phyloP scores from a whole-genome alignment of 2,113 vertebrate genomes.

The Xenopus borealis region DNA sequence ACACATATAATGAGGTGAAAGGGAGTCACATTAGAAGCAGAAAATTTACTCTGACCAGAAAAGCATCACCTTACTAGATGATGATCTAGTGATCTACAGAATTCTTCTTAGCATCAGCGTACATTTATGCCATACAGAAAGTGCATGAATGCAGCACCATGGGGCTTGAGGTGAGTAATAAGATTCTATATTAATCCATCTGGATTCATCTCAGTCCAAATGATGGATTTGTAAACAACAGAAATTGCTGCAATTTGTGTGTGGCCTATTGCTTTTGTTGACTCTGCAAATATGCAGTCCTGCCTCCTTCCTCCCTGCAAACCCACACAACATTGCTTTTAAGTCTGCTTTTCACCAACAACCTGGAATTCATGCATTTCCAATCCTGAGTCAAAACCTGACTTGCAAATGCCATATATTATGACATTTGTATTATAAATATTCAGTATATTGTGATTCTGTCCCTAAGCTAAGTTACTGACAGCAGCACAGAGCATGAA shows the following conservation, averaged over 20 bases:
- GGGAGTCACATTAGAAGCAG: conserved; percentile 2
- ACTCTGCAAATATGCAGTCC: conserved; percentile 4
- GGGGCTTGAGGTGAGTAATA: conserved; percentile 9
- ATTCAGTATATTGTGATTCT: too few species aligned
- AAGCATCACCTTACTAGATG: conserved; percentile 10
- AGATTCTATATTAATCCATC: not conserved
- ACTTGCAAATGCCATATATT: too few species aligned
- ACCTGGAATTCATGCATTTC: too few species aligned
- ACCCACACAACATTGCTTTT: not conserved
- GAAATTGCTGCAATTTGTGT: conserved; percentile 20
- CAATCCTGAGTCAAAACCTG: too few species aligned
- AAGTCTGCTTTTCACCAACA: not conserved
- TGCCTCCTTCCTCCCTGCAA: not conserved
- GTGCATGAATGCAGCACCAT: not conserved
- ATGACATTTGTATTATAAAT: too few species aligned
- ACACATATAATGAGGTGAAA: conserved; percentile 36
- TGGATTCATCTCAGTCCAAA: not conserved
- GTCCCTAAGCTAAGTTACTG: too few species aligned
- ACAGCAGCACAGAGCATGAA: too few species aligned
- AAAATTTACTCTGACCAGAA: conserved; percentile 31
- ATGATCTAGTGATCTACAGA: conserved; percentile 12
- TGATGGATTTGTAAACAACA: not conserved
- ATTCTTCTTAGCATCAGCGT: not conserved
- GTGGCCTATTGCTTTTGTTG: conserved; percentile 23
- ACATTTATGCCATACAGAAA: conserved; percentile 12